phyloP scores from a whole-genome alignment of 2,888 invertebrate species.

The Drosophila rubida region DNA sequence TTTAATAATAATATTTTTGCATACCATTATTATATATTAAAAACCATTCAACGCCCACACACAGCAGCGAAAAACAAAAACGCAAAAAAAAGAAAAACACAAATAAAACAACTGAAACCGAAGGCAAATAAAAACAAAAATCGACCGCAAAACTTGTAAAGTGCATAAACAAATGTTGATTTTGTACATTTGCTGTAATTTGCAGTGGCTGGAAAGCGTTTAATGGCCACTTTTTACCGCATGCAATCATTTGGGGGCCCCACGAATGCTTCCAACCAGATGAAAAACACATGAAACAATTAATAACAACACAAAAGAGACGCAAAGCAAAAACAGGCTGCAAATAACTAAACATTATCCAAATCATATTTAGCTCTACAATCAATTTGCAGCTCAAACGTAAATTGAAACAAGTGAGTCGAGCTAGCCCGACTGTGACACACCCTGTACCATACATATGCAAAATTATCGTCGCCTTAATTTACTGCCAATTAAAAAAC shows the following conservation, averaged over 20 bases:
- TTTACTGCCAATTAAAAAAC: no score
- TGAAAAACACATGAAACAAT: background rate
- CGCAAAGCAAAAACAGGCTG: background rate
- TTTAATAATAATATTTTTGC: conserved; percentile 25
- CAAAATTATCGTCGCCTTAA: no score
- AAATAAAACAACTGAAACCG: background rate
- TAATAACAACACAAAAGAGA: background rate
- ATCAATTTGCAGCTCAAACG: background rate
- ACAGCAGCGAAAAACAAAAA: background rate
- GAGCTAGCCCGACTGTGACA: no score
- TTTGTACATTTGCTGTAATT: conserved; percentile 31
- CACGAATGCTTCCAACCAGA: background rate
- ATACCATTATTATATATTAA: conserved; percentile 21
- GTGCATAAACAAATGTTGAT: conserved; percentile 43
- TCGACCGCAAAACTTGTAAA: conserved; percentile 22
- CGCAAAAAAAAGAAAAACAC: background rate
- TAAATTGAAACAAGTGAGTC: no score
- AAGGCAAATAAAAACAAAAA: conserved; percentile 10
- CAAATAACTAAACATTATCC: conserved; percentile 1
- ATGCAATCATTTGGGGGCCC: background rate
- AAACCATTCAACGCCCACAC: conserved; percentile 8
- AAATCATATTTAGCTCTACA: background rate
- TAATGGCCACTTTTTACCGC: conserved; percentile 18
- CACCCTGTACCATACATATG: no score
- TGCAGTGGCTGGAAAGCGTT: conserved; percentile 5